Evolutionary conservation across 2,888 invertebrate species (phyloP).

Genomic region (Perizoma affinitatum): DNA sequence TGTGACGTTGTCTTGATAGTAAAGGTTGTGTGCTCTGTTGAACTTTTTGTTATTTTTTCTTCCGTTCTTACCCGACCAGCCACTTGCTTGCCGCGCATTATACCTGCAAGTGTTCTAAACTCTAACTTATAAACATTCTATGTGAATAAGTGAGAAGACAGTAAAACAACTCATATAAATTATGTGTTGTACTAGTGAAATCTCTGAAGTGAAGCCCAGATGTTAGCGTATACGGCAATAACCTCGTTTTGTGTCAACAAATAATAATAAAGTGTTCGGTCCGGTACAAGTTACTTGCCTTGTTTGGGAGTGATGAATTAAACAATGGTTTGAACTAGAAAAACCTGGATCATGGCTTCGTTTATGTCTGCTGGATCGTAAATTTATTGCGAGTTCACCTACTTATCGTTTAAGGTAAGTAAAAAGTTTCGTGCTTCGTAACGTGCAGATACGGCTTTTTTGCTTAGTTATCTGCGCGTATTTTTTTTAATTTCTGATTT

Average conservation of each 20-base stretch:
- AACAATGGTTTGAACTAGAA: conserved; percentile 74
- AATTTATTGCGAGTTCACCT: conserved; percentile 73
- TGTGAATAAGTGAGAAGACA: not conserved
- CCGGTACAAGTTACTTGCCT: conserved; percentile 58
- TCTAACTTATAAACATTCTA: conserved; percentile 41
- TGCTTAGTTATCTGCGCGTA: conserved; percentile 42
- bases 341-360: conserved; percentile 68
- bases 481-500: conserved; percentile 44
- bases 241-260: conserved; percentile 79
- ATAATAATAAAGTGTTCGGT: conserved; percentile 75
- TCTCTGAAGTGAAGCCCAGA: conserved; percentile 67
- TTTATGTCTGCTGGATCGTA: conserved; percentile 59
- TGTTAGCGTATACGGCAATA: conserved; percentile 69
- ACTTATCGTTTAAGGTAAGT: conserved; percentile 81
- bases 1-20: conserved; percentile 60
- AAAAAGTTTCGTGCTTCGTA: conserved; percentile 79
- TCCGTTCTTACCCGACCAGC: conserved; percentile 63
- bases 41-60: conserved; percentile 68
- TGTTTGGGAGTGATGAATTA: conserved; percentile 73
- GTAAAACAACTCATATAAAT: conserved; percentile 5
- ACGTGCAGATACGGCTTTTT: conserved; percentile 58
- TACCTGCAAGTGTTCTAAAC: conserved; percentile 63
- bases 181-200: conserved; percentile 59
- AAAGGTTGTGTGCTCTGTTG: conserved; percentile 59
- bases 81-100: conserved; percentile 57